phyloP scores from a whole-genome alignment of 1,140 invertebrate species.

The Drosophila pruinosa region DNA sequence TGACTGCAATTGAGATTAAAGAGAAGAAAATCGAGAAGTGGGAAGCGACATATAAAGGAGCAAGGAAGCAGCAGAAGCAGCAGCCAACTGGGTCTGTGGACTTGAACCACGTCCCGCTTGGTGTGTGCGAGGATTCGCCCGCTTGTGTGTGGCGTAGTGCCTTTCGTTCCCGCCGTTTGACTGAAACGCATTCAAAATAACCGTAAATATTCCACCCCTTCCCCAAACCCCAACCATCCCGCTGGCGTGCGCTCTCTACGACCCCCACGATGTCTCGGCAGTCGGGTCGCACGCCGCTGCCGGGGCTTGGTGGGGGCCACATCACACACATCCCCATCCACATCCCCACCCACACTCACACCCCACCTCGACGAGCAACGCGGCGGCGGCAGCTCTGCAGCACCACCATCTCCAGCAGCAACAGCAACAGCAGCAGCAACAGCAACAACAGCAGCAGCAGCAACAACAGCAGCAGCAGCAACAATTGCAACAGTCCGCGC shows the following conservation, averaged over 20 bases:
- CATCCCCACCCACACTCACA: constrained; percentile 69
- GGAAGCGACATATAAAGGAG: background rate
- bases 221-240: constrained; percentile 83
- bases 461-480: constrained; percentile 57
- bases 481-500: constrained; percentile 57
- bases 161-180: constrained; percentile 44
- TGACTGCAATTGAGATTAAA: background rate
- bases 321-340: constrained; percentile 78
- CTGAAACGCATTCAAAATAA: constrained; percentile 81
- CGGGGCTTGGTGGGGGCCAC: constrained; percentile 83
- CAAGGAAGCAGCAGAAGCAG: background rate
- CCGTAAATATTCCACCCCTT: constrained; percentile 83
- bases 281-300: constrained; percentile 83
- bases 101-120: constrained; percentile 45
- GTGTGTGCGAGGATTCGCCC: too few species aligned
- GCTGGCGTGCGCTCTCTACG: constrained; percentile 83
- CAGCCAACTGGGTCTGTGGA: constrained; percentile 35
- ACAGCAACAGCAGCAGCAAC: constrained; percentile 50
- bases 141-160: constrained; percentile 9
- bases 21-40: too few species aligned
- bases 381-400: constrained; percentile 51
- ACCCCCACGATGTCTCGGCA: constrained; percentile 83
- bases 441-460: constrained; percentile 48
- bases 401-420: constrained; percentile 64
- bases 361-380: constrained; percentile 50